Base-by-base conservation (phyloP, 2,888 invertebrate species). In the Melangyna quadrimaculata region DNA sequence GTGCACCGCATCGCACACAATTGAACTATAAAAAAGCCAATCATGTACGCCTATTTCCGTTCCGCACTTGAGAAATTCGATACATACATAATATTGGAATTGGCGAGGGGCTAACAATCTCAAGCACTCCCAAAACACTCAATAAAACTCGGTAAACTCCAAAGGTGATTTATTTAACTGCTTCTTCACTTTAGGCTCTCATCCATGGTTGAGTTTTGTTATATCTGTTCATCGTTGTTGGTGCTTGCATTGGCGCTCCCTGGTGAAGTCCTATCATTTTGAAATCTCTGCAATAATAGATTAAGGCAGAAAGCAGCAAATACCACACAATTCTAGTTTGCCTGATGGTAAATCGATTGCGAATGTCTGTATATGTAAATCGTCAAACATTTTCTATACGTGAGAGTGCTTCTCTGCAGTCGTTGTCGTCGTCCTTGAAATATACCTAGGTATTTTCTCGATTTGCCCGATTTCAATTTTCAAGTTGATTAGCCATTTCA, bases 401-500 rank as follows among this genome's bases (percentile, higher is more conserved):
- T 55, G n/a, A 29, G 14, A 14, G 6, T 12, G 14, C 9, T 19
- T 43, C 43, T 22, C 45, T 4, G 1, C 9, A 19, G n/a, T 51
- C 48, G 48, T 24, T 12, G 1, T 29, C 22, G 22, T 55, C 37
- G 57, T 75, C 51, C 71, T 75, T 67, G 48, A 57, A 72, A 17
- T 71, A 17, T 40, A 22, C 72, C 59, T 35, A 19, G 10, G 10
- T 53, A 37, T 32, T 67, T 29, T 43, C 14, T 19, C 35, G 40
- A 57, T 69, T 73, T 61, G 10, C 19, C 22, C 32, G 48, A 73
- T 73, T 86, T 81, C 57, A 63, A 86, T 70, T 73, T 86, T 81
- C 57, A 63, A 86, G 70, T 86, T 81, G 81, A 86, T 81, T 86
- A 81, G 77, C 86, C 77, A 81, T 86, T 86, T 86, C 70, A 81